Evolutionary conservation across 2,797 vertebrate species (phyloP).

Genomic region (Danio aesculapii): DNA sequence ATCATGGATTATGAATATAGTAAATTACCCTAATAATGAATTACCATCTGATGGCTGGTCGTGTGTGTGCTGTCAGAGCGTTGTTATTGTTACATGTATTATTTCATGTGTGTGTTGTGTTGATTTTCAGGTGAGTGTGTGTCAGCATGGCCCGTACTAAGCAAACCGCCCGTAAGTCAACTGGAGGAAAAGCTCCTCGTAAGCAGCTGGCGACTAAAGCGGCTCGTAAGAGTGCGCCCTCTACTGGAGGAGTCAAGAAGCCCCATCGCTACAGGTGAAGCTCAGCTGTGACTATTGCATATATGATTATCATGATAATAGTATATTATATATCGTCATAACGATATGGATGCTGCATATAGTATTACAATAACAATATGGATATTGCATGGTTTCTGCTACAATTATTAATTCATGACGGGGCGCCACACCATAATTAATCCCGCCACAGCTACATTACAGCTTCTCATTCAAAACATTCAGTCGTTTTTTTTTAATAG

Average conservation of each 20-base stretch:
- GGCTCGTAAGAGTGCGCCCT: constrained; percentile 88
- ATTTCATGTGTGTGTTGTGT: neutral
- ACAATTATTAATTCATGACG: no score
- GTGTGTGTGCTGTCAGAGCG: neutral
- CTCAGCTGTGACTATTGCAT: neutral
- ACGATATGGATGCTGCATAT: no score
- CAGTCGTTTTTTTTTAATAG: no score
- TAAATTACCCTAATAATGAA: neutral
- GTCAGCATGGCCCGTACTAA: constrained; percentile 86
- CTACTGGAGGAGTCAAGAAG: constrained; percentile 90
- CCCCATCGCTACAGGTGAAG: constrained; percentile 88
- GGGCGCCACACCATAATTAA: no score
- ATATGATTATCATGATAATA: no score
- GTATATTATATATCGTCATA: no score
- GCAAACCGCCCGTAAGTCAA: constrained; percentile 88
- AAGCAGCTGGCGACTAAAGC: constrained; percentile 90
- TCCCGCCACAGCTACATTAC: no score
- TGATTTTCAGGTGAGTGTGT: constrained; percentile 66
- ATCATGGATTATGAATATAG: no score
- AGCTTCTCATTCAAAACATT: no score
- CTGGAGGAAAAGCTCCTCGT: constrained; percentile 87
- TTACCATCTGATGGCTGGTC: neutral
- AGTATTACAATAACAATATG: no score
- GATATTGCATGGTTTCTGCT: no score
- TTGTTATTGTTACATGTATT: no score